Conservation (phyloP, 1,140 invertebrate species). For the Lepidurus packardi region DNA sequence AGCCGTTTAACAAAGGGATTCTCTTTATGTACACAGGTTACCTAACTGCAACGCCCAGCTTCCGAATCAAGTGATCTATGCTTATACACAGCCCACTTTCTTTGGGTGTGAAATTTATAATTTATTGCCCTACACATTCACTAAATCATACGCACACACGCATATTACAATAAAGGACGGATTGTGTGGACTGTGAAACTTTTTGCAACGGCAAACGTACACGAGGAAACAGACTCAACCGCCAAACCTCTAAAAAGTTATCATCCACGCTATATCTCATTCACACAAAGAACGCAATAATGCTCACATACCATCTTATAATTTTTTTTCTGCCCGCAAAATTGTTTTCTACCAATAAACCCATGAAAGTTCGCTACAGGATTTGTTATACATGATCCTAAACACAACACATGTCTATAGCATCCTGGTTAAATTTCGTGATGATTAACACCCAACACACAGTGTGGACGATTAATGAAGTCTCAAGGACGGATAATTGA, state of each 20-base stretch:
- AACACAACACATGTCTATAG: background rate
- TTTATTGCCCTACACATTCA: conserved; percentile 7
- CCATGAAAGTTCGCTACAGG: background rate
- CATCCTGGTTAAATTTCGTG: conserved; percentile 19
- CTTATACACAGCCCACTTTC: no score
- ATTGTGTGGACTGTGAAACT: conserved; percentile 19
- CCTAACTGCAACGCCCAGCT: no score
- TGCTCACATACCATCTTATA: background rate
- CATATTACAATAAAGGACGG: background rate
- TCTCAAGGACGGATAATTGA: conserved; percentile 21
- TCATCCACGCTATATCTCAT: background rate
- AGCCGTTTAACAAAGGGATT: no score
- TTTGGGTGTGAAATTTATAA: conserved; percentile 1
- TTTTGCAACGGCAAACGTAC: conserved; percentile 4
- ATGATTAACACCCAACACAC: conserved; percentile 19
- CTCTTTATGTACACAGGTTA: no score
- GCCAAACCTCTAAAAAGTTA: background rate
- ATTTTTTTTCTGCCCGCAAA: background rate
- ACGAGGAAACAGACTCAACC: background rate
- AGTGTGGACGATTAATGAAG: conserved; percentile 19
- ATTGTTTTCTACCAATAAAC: background rate
- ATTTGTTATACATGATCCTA: background rate
- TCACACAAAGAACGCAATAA: background rate
- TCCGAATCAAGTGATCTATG: no score
- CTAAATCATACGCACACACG: background rate